Conservation (phyloP, 2,797 vertebrate genomes). For the Caiman crocodilus region DNA sequence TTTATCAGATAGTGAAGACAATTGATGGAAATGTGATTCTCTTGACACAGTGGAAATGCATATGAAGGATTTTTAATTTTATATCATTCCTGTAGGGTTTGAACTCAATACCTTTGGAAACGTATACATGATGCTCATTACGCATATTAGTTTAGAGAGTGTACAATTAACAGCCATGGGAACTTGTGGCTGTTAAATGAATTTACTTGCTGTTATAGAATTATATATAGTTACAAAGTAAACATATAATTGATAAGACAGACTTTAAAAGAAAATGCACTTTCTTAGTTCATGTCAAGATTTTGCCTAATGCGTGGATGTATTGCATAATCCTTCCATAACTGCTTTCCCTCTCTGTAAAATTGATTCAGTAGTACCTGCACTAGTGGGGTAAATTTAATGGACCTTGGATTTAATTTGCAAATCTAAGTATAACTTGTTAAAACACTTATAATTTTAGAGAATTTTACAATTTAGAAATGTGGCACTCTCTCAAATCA, state of each 20-base stretch:
- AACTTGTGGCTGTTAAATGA: background rate
- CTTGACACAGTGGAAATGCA: background rate
- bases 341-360: background rate
- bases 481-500: background rate
- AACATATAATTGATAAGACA: background rate
- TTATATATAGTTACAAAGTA: background rate
- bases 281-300: background rate
- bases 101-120: conserved; percentile 5
- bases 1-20: background rate
- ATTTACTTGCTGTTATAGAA: too few species aligned
- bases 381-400: background rate
- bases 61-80: conserved; percentile 26
- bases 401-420: background rate
- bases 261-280: background rate
- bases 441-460: background rate
- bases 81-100: conserved; percentile 4
- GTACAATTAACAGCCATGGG: background rate
- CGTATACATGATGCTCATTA: background rate
- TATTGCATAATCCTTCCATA: background rate
- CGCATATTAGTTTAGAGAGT: background rate
- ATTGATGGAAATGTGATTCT: background rate
- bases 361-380: background rate
- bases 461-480: background rate
- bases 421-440: background rate
- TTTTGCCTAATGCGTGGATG: background rate